phyloP scores from a whole-genome alignment of 2,888 invertebrate genomes.

The Tupiocoris notatus region DNA sequence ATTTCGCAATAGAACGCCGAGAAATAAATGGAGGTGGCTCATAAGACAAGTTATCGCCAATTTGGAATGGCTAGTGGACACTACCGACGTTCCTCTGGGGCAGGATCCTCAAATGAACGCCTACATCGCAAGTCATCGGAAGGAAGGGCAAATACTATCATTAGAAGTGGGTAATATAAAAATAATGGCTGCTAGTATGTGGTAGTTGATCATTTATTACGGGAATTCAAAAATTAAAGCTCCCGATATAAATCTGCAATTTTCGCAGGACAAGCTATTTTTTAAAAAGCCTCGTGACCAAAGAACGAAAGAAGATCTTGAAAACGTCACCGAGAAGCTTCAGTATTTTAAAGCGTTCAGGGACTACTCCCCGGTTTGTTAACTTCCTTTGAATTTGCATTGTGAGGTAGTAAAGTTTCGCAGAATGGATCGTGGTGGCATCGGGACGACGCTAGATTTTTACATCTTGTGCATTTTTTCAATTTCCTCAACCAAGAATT shows the following conservation, averaged over 20 bases:
- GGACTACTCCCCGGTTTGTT: constrained; percentile 25
- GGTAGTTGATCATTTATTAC: no score
- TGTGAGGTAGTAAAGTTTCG: no score
- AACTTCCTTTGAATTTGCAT: no score
- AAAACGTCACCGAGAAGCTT: constrained; percentile 27
- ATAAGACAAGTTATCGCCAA: constrained; percentile 26
- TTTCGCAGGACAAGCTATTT: constrained; percentile 40
- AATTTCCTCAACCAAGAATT: no score
- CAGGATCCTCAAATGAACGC: constrained; percentile 27
- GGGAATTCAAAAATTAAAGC: no score
- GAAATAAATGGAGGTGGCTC: constrained; percentile 23
- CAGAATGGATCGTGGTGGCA: no score
- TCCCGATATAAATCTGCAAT: no score
- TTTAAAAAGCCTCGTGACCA: constrained; percentile 19
- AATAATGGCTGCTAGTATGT: no score
- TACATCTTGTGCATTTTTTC: no score
- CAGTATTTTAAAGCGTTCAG: constrained; percentile 33
- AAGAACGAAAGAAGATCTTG: constrained; percentile 27
- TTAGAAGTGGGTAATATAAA: constrained; percentile 20
- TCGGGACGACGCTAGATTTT: no score
- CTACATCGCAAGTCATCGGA: constrained; percentile 35
- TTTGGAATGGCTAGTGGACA: constrained; percentile 38
- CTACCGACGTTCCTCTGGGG: constrained; percentile 20
- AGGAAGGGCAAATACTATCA: constrained; percentile 38
- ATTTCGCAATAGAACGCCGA: constrained; percentile 15